A percentile compares a stretch with the other conserved stretches of the same genome.
These are phyloP conservation scores for Hassar affinis DNA, from an alignment of 2,113 vertebrate genomes.

Conservation along the genomic window DNA sequence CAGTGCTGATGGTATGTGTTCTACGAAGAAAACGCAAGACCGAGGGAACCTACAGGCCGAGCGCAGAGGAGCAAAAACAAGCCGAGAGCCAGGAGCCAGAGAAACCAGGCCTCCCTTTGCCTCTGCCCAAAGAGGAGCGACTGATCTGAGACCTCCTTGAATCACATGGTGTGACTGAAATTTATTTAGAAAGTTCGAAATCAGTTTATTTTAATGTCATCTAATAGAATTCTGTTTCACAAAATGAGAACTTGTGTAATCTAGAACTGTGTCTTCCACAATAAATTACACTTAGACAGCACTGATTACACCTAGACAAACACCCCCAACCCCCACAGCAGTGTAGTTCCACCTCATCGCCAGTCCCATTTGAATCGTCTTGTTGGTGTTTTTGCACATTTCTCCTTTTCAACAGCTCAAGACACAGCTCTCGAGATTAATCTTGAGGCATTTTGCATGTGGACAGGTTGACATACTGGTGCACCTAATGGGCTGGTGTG, in stretches of 20 bases:
- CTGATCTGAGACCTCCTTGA: slow-evolving; percentile 72
- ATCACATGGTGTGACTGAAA: not conserved
- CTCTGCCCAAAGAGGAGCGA: slow-evolving; percentile 83
- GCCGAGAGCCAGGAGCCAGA: slow-evolving; percentile 63
- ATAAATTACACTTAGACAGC: too few species aligned
- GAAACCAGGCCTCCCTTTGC: slow-evolving; percentile 72
- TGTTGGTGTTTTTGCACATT: not conserved
- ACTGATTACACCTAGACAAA: too few species aligned
- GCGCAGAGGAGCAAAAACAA: slow-evolving; percentile 81
- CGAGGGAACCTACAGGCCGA: slow-evolving; percentile 82
- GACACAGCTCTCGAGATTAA: too few species aligned
- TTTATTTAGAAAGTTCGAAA: too few species aligned
- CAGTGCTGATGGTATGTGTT: slow-evolving; percentile 69
- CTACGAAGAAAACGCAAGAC: slow-evolving; percentile 78
- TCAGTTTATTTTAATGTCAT: too few species aligned
- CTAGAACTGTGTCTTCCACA: too few species aligned
- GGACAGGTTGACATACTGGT: not conserved
- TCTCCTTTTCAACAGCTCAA: not conserved
- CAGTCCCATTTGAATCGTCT: not conserved
- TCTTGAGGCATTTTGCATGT: not conserved
- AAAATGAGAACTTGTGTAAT: too few species aligned
- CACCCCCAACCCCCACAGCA: too few species aligned
- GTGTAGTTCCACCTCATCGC: not conserved
- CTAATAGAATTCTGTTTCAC: too few species aligned
- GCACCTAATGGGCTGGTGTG: not conserved